Percentiles rank a stretch among this genome's conserved stretches.
phyloP scores from a whole-genome alignment of 2,113 vertebrate species.

The Hemiscyllium ocellatum region DNA sequence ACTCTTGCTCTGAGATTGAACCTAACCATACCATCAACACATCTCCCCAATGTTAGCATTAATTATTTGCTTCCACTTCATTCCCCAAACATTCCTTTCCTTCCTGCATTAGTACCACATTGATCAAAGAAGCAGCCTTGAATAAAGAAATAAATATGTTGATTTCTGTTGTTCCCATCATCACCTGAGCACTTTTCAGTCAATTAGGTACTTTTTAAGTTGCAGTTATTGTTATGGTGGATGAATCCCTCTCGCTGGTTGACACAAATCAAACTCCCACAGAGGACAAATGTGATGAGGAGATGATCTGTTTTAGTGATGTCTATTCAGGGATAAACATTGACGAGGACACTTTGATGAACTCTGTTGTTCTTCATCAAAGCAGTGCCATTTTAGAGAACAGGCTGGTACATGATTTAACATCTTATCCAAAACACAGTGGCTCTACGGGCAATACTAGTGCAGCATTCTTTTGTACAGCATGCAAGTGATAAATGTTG shows the following conservation, averaged over 20 bases:
- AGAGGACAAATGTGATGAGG: background rate
- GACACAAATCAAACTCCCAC: background rate
- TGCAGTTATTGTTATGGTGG: background rate
- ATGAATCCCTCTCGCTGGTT: background rate
- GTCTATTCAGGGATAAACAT: background rate
- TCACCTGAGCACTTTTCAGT: background rate
- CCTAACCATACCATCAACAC: background rate
- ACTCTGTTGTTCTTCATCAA: background rate
- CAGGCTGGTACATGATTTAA: background rate
- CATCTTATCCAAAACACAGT: background rate
- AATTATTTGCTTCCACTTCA: background rate
- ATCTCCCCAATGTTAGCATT: background rate
- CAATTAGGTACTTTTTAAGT: background rate
- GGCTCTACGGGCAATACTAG: background rate
- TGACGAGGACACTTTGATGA: background rate
- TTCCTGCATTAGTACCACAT: background rate
- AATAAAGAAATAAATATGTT: background rate
- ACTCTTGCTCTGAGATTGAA: background rate
- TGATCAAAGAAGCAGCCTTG: background rate
- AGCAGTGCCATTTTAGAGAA: background rate
- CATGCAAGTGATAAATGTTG: background rate
- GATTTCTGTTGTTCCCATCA: background rate
- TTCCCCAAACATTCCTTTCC: background rate
- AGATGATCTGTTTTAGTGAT: background rate
- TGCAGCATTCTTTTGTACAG: background rate